Conservation (phyloP, 1,140 invertebrate genomes). For the Eubasilissa regina region DNA sequence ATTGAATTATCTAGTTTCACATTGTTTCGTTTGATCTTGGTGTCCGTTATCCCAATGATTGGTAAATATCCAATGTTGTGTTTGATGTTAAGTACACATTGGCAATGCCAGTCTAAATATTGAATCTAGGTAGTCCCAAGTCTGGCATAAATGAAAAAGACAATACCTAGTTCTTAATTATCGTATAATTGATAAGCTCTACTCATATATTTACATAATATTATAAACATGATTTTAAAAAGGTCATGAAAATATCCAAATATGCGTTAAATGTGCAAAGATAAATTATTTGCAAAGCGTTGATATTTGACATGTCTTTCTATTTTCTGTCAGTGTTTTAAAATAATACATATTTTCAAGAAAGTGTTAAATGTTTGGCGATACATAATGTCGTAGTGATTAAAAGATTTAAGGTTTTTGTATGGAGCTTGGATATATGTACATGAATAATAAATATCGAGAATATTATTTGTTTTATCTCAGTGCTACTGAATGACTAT, state of each 20-base stretch:
- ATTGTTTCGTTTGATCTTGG: neutral
- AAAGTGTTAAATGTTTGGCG: conserved; percentile 43
- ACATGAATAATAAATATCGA: neutral
- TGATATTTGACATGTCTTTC: conserved; percentile 16
- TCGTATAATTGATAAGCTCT: conserved; percentile 52
- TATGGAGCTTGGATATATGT: conserved; percentile 13
- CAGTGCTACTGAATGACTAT: neutral
- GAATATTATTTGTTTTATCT: conserved; percentile 20
- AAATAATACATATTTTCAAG: conserved; percentile 35
- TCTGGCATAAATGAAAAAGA: conserved; percentile 56
- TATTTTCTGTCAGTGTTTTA: conserved; percentile 48
- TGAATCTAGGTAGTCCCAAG: conserved; percentile 30
- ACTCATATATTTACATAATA: conserved; percentile 50
- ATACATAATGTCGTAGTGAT: conserved; percentile 32
- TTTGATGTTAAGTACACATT: conserved; percentile 3
- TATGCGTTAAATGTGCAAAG: conserved; percentile 30
- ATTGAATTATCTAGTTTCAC: neutral
- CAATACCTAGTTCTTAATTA: conserved; percentile 58
- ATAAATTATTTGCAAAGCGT: conserved; percentile 40
- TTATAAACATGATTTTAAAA: conserved; percentile 36
- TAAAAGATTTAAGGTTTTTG: conserved; percentile 22
- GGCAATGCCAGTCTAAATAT: conserved; percentile 2
- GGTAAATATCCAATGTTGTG: neutral
- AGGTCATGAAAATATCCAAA: neutral
- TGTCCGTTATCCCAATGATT: neutral